phyloP scores from a whole-genome alignment of 2,888 invertebrate genomes.

The Scelioninae gen. 1 region DNA sequence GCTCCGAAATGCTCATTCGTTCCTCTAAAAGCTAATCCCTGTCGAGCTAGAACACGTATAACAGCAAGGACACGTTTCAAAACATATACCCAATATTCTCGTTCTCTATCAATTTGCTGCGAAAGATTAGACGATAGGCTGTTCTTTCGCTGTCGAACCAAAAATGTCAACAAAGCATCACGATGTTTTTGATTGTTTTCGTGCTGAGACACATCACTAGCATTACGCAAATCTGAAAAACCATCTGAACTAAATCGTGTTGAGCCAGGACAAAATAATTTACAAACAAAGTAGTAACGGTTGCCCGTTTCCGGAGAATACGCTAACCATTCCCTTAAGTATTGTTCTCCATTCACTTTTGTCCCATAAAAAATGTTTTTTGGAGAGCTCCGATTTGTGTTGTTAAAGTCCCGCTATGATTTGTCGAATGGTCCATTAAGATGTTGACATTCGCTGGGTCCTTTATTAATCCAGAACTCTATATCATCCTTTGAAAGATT shows the following conservation, averaged over 20 bases:
- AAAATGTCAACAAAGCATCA: slow-evolving; percentile 3
- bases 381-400: background rate
- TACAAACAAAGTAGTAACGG: slow-evolving; percentile 9
- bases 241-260: slow-evolving; percentile 2
- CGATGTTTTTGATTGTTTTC: slow-evolving; percentile 13
- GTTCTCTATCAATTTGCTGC: slow-evolving; percentile 10
- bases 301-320: slow-evolving; percentile 1
- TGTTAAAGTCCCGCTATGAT: slow-evolving; percentile 1
- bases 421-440: slow-evolving; percentile 5
- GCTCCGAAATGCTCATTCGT: slow-evolving; percentile 32
- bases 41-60: slow-evolving; percentile 29
- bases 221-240: slow-evolving; percentile 13
- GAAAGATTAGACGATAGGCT: background rate
- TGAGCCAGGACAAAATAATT: slow-evolving; percentile 2
- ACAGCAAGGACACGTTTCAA: slow-evolving; percentile 43
- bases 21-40: slow-evolving; percentile 44
- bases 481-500: slow-evolving; percentile 10
- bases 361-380: slow-evolving; percentile 10
- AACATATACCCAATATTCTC: slow-evolving; percentile 42
- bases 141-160: background rate
- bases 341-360: slow-evolving; percentile 18
- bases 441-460: slow-evolving; percentile 12
- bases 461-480: slow-evolving; percentile 15
- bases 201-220: background rate
- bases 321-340: slow-evolving; percentile 3